phyloP scores from a whole-genome alignment of 1,140 invertebrate genomes.

The Zophobas atratus region DNA sequence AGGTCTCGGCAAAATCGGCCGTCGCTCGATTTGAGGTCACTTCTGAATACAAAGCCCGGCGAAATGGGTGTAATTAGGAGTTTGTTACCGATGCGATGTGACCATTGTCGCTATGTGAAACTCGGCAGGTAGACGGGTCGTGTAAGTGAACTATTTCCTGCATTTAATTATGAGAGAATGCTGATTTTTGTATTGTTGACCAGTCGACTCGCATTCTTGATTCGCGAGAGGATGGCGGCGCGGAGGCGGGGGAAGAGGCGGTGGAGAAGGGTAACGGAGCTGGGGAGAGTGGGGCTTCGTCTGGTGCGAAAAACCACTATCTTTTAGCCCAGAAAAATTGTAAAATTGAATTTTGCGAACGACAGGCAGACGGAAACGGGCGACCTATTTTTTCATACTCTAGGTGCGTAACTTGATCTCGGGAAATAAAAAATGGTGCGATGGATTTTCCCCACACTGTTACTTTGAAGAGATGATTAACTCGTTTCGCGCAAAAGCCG shows the following conservation, averaged over 20 bases:
- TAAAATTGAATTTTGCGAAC: no score
- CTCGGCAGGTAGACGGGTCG: conserved; percentile 33
- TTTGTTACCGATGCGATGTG: conserved; percentile 39
- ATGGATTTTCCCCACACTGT: no score
- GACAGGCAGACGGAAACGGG: no score
- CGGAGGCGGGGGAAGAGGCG: background rate
- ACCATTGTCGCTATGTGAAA: conserved; percentile 40
- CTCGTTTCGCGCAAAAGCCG: background rate
- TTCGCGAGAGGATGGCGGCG: conserved; percentile 11
- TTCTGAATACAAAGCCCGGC: conserved; percentile 39
- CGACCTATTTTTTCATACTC: no score
- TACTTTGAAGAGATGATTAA: no score
- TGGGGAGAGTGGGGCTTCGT: no score
- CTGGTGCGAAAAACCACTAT: no score
- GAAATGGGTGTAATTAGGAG: conserved; percentile 38
- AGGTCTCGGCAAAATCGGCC: conserved; percentile 8
- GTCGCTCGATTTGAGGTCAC: conserved; percentile 22
- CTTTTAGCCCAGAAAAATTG: no score
- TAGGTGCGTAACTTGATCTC: no score
- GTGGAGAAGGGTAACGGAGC: background rate
- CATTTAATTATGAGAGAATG: conserved; percentile 43
- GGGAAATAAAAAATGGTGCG: no score
- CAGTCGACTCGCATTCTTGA: conserved; percentile 41
- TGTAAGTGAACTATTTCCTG: conserved; percentile 42
- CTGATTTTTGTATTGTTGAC: conserved; percentile 42